Conservation (phyloP, 2,888 invertebrate genomes). For the Rhamphomyia laevipes region DNA sequence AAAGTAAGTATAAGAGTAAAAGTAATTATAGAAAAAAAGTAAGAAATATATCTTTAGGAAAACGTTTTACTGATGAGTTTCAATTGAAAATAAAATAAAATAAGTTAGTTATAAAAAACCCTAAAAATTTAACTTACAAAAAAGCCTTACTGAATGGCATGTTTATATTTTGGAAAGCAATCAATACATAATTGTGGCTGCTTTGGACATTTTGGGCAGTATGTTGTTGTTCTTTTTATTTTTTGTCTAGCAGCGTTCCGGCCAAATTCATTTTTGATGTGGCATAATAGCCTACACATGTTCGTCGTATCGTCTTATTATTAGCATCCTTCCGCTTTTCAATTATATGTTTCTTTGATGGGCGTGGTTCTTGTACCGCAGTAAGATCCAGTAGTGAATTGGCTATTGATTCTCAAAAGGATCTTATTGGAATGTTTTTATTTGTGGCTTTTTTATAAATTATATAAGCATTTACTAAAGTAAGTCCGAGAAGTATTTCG, state of each 20-base stretch:
- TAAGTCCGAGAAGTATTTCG: constrained; percentile 1
- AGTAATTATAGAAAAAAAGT: no score
- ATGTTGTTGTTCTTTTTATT: constrained; percentile 6
- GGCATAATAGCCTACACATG: not conserved
- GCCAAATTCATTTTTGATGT: not conserved
- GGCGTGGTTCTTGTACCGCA: not conserved
- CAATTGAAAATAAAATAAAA: no score
- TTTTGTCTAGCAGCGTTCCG: constrained; percentile 4
- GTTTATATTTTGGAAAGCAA: constrained; percentile 5
- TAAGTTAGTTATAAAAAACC: no score
- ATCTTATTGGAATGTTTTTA: no score
- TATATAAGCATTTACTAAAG: not conserved
- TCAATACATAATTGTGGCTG: constrained; percentile 7
- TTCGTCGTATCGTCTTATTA: not conserved
- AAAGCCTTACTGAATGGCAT: no score
- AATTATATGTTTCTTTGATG: not conserved
- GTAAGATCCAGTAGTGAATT: not conserved
- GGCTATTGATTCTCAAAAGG: not conserved
- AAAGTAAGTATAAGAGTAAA: no score
- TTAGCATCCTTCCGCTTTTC: constrained; percentile 3
- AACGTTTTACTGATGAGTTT: no score
- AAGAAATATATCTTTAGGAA: no score
- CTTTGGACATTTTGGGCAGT: constrained; percentile 5
- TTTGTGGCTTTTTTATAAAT: no score
- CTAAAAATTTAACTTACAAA: no score